A percentile compares a stretch with the other conserved stretches of the same genome.
Conservation (phyloP, 2,113 vertebrate genomes). For the Petaurus breviceps region DNA sequence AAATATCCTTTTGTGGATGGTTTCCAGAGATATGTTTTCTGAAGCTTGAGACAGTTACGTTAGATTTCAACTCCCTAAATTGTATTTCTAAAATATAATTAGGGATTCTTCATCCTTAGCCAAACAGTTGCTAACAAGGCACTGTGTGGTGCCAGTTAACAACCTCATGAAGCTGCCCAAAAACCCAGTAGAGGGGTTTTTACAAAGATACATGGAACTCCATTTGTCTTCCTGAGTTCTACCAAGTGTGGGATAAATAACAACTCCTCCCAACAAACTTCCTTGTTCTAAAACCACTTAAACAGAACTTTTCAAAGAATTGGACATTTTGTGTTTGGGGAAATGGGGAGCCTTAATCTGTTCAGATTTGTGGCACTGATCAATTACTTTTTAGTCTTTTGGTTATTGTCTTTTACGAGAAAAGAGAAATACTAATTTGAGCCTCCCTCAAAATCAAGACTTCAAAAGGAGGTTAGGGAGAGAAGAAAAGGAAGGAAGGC, state of each 20-base stretch:
- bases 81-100: constrained; percentile 73
- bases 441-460: not conserved
- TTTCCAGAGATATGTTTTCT: constrained; percentile 71
- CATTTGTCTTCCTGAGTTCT: constrained; percentile 44
- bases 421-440: constrained; percentile 4
- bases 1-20: constrained; percentile 48
- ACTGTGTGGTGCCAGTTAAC: constrained; percentile 41
- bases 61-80: constrained; percentile 58
- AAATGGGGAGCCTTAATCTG: not conserved
- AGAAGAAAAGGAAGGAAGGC: not conserved
- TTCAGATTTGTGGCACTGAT: constrained; percentile 11
- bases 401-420: constrained; percentile 45
- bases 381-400: not conserved
- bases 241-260: not conserved
- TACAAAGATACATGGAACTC: not conserved
- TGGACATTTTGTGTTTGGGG: not conserved
- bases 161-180: constrained; percentile 26
- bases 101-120: constrained; percentile 56
- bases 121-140: constrained; percentile 62
- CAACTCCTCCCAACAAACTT: not conserved
- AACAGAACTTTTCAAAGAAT: not conserved
- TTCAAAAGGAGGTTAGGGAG: not conserved
- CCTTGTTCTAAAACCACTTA: not conserved
- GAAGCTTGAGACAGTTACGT: constrained; percentile 68
- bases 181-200: not conserved